Conservation (phyloP, 2,888 invertebrate species). For the Choreutis nemorana region DNA sequence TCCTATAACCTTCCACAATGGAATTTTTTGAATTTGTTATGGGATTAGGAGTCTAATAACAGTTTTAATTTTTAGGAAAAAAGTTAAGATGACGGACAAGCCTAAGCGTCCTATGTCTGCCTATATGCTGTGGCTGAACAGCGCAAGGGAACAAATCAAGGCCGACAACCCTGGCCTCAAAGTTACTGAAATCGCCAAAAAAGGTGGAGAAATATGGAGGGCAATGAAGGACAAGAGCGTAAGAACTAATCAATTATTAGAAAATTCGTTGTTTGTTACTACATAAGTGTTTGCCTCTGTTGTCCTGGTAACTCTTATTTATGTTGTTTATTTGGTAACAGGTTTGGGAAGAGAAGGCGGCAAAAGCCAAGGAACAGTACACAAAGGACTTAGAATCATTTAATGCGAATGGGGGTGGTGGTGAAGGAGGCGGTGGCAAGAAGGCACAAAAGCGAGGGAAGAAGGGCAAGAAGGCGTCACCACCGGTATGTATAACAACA, state of each 20-base stretch:
- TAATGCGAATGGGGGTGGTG: slow-evolving; percentile 77
- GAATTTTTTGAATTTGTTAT: slow-evolving; percentile 17
- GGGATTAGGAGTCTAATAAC: slow-evolving; percentile 9
- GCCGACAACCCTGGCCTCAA: slow-evolving; percentile 89
- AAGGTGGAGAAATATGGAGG: slow-evolving; percentile 96
- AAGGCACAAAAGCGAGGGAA: slow-evolving; percentile 68
- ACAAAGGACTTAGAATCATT: slow-evolving; percentile 89
- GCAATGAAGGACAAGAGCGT: slow-evolving; percentile 87
- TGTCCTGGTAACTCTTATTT: slow-evolving; percentile 6
- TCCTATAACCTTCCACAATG: slow-evolving; percentile 34
- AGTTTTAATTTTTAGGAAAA: slow-evolving; percentile 40
- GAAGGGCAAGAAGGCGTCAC: slow-evolving; percentile 56
- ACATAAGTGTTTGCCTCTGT: slow-evolving; percentile 6
- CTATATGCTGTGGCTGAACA: slow-evolving; percentile 96
- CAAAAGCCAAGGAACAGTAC: slow-evolving; percentile 89
- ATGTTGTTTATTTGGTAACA: slow-evolving; percentile 24
- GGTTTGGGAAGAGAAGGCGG: slow-evolving; percentile 93
- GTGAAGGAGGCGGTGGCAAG: slow-evolving; percentile 56
- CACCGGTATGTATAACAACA: slow-evolving; percentile 45
- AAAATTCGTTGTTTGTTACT: slow-evolving; percentile 5
- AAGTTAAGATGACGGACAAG: slow-evolving; percentile 82
- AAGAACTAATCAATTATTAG: slow-evolving; percentile 28
- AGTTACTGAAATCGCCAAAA: slow-evolving; percentile 93
- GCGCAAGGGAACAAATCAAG: slow-evolving; percentile 87
- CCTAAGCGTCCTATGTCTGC: slow-evolving; percentile 94